Base-by-base conservation (phyloP, 1,140 invertebrate species). In the Marisa cornuarietis region DNA sequence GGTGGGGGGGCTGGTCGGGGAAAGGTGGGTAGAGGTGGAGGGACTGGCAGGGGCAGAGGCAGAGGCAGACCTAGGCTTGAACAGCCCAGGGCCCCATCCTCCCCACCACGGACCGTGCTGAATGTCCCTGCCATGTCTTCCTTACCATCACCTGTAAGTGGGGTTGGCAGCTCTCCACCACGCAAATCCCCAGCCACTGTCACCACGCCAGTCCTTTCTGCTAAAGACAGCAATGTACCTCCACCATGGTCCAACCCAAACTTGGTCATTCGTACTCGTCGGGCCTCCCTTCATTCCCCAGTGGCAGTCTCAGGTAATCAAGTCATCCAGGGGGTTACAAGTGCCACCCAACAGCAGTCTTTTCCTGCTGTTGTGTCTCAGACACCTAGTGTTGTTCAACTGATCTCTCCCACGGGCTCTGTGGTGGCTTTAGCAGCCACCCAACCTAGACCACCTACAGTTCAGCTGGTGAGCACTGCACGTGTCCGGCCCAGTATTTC, bases 161-260 rank as follows among this genome's bases (percentile, higher is more conserved):
- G 63, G 2, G 49, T 72, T 51, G 54, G 72, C 5, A 54, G 79
- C 62, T 65, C 73, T 51, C 72, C 79, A 26, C 71, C 65, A 9
- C 79, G 73, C n/a, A 78, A 83, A 79, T 62, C 80, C 71, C 54
- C 78, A 58, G 20, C 68, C 68, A 22, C 61, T 51, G 20, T 68
- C 11, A 73, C 78, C 31, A 74, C 58, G 52, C 81, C 81, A 1
- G 76, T 76, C n/a, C 66, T 71, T 31, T 69, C 82, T 14, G 75
- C 79, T 22, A 78, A 71, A 61, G 18, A 71, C 0, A 71, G 66
- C 51, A 82, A 78, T 71, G 73, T 84, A 13, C 85, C 87, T 63
- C 83, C 83, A 72, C 92, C 92, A 9, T 92, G 92, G 86, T 91
- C 91, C 26, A 92, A 93, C 86, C 91, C 91, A 18, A 92, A 93